Percentiles rank a stretch among this genome's conserved stretches.
These are phyloP conservation scores for Macrophya alboannulata DNA, from an alignment of 2,888 invertebrate species.

Conservation along the genomic window DNA sequence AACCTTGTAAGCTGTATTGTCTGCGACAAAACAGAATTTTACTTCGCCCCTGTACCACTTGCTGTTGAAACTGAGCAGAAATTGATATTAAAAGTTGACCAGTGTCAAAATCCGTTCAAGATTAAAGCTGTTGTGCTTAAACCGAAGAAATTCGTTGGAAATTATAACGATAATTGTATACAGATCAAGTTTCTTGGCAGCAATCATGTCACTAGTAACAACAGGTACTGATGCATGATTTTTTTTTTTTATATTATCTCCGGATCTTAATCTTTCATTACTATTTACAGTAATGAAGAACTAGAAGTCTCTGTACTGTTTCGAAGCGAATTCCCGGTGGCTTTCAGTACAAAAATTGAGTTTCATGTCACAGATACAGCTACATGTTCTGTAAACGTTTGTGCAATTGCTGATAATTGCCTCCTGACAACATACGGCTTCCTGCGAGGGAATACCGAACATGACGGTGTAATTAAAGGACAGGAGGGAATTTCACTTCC, in stretches of 20 bases:
- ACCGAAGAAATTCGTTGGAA: conserved; percentile 61
- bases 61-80: conserved; percentile 64
- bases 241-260: neutral
- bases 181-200: conserved; percentile 63
- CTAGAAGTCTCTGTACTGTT: conserved; percentile 61
- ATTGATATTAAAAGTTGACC: conserved; percentile 63
- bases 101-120: conserved; percentile 61
- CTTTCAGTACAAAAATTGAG: conserved; percentile 64
- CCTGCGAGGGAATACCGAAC: conserved; percentile 4
- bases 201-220: conserved; percentile 50
- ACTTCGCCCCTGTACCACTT: conserved; percentile 75
- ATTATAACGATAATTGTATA: conserved; percentile 61
- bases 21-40: conserved; percentile 68
- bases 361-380: conserved; percentile 63
- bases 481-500: conserved; percentile 29
- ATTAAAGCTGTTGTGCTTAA: conserved; percentile 61
- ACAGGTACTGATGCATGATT: conserved; percentile 29
- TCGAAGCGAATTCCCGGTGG: conserved; percentile 63
- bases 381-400: conserved; percentile 61
- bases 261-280: neutral
- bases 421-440: conserved; percentile 74
- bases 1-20: conserved; percentile 71
- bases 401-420: conserved; percentile 74
- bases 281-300: conserved; percentile 57
- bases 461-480: neutral